A percentile compares a stretch with the other conserved stretches of the same genome.
Conservation (phyloP, 2,797 vertebrate species). For the Odontamblyopus lacepedii region DNA sequence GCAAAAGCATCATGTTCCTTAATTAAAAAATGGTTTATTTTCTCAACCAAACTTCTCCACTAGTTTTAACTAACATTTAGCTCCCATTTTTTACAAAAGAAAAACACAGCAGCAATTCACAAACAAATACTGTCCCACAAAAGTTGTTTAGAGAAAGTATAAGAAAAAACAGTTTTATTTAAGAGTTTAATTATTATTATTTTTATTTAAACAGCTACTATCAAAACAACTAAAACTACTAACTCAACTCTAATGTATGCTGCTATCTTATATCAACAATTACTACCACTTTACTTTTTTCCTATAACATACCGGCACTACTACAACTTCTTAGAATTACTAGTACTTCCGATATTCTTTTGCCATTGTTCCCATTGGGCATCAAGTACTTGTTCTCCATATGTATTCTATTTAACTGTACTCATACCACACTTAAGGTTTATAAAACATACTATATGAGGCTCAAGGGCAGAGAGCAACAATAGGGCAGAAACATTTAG, state of each 20-base stretch:
- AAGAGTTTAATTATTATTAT: too few species aligned
- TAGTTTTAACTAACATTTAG: slow-evolving; percentile 1
- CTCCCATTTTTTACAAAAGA: not conserved
- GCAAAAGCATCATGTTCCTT: not conserved
- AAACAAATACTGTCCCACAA: not conserved
- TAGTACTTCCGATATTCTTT: too few species aligned
- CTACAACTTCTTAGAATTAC: too few species aligned
- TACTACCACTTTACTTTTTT: too few species aligned
- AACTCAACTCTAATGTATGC: too few species aligned
- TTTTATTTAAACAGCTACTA: not conserved
- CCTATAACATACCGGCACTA: too few species aligned
- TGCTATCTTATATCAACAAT: not conserved
- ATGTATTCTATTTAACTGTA: not conserved
- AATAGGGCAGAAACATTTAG: slow-evolving; percentile 17
- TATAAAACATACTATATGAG: not conserved
- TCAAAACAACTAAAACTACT: not conserved
- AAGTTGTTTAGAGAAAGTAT: not conserved
- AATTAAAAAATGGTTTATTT: not conserved
- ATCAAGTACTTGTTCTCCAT: too few species aligned
- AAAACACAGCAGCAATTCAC: slow-evolving; percentile 10
- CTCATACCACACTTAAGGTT: not conserved
- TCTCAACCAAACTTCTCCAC: not conserved
- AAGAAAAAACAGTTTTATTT: too few species aligned
- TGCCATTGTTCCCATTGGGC: too few species aligned
- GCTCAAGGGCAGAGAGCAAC: slow-evolving; percentile 23